Conservation (phyloP, 2,113 vertebrate species). For the Petroica traversi region DNA sequence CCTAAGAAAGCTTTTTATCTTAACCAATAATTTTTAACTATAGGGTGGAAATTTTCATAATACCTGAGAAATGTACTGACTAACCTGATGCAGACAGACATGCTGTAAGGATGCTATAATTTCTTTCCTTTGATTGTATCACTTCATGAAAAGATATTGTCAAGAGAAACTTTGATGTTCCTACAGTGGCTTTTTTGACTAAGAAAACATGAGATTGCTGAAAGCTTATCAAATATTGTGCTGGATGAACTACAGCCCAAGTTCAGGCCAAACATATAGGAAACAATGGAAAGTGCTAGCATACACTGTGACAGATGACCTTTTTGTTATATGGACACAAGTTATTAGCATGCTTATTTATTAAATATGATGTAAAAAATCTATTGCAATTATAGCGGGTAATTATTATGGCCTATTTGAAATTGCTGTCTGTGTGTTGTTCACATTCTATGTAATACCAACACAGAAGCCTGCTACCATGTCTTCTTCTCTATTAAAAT, state of each 20-base stretch:
- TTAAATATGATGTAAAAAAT: neutral
- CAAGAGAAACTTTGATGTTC: neutral
- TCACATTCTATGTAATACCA: neutral
- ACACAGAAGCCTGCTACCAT: neutral
- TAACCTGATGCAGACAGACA: neutral
- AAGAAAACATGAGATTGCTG: neutral
- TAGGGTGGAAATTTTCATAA: neutral
- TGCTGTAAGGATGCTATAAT: neutral
- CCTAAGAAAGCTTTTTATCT: neutral
- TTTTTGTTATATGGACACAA: neutral
- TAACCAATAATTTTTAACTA: neutral
- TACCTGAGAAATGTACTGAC: neutral
- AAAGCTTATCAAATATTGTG: neutral
- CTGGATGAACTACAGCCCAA: neutral
- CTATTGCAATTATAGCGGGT: neutral
- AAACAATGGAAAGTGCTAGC: neutral
- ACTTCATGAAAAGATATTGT: neutral
- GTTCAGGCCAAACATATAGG: neutral
- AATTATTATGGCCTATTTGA: neutral
- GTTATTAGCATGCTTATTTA: neutral
- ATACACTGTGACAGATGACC: neutral
- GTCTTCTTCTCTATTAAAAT: neutral
- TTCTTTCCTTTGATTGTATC: neutral
- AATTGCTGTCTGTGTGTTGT: neutral
- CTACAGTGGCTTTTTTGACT: neutral